phyloP scores from a whole-genome alignment of 2,888 invertebrate species.

The Apomyelois bistriatella region DNA sequence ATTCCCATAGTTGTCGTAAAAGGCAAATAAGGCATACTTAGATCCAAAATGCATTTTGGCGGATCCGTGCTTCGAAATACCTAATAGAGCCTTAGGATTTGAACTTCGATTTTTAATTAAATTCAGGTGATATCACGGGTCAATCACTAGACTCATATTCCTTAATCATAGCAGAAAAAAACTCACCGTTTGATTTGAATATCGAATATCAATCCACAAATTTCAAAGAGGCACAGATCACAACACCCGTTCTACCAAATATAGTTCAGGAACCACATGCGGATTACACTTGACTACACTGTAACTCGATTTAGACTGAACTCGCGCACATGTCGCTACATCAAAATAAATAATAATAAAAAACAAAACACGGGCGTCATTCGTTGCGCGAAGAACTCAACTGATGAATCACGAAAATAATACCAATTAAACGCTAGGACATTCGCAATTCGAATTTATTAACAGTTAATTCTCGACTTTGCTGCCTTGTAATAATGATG shows the following conservation, averaged over 20 bases:
- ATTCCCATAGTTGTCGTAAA: too few relatives aligned
- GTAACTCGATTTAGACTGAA: slow-evolving; percentile 41
- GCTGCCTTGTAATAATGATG: slow-evolving; percentile 28
- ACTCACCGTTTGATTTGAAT: slow-evolving; percentile 5
- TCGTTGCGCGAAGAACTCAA: slow-evolving; percentile 52
- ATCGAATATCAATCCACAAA: not conserved
- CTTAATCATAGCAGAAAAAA: not conserved
- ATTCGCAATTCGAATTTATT: slow-evolving; percentile 42
- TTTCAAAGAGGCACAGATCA: not conserved
- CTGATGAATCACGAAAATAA: slow-evolving; percentile 75
- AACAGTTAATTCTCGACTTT: slow-evolving; percentile 41
- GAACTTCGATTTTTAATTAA: too few relatives aligned
- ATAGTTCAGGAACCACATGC: slow-evolving; percentile 8
- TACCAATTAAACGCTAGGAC: slow-evolving; percentile 62
- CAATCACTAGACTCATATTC: too few relatives aligned
- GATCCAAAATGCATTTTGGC: too few relatives aligned
- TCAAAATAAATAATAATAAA: slow-evolving; percentile 38
- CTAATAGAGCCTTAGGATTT: too few relatives aligned
- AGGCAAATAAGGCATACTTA: too few relatives aligned
- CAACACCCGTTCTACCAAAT: slow-evolving; percentile 8
- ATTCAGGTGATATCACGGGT: too few relatives aligned
- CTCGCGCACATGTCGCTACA: slow-evolving; percentile 41
- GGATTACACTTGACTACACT: slow-evolving; percentile 15
- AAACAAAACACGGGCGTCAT: slow-evolving; percentile 44
- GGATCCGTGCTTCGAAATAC: too few relatives aligned